phyloP scores from a whole-genome alignment of 2,888 invertebrate genomes.

The Lamellibrachia satsuma region DNA sequence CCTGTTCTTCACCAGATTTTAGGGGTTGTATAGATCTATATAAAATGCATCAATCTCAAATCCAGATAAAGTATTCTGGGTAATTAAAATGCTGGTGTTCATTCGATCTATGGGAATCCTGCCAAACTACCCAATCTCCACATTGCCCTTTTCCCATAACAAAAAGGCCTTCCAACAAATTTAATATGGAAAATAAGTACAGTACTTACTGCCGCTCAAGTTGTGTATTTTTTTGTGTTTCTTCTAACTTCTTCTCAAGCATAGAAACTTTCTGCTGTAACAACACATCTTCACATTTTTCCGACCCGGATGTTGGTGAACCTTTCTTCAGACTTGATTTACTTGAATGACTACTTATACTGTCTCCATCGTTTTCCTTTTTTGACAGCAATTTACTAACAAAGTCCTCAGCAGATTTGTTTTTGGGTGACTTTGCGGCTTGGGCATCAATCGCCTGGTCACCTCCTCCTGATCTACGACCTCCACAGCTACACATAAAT shows the following conservation, averaged over 20 bases:
- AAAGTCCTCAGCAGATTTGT: slow-evolving; percentile 35
- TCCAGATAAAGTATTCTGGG: no score
- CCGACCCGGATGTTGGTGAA: not conserved
- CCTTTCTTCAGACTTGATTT: slow-evolving; percentile 28
- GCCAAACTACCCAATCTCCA: no score
- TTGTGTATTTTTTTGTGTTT: slow-evolving; percentile 78
- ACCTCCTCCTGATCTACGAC: slow-evolving; percentile 30
- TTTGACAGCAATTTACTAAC: slow-evolving; percentile 45
- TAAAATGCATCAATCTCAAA: no score
- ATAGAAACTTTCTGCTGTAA: slow-evolving; percentile 53
- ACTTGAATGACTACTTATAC: slow-evolving; percentile 34
- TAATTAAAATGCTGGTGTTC: no score
- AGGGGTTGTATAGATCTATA: no score
- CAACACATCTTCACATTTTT: slow-evolving; percentile 30
- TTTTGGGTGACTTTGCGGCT: not conserved
- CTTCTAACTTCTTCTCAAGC: slow-evolving; percentile 76
- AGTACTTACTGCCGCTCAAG: slow-evolving; percentile 78
- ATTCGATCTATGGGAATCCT: no score
- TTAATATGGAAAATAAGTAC: not conserved
- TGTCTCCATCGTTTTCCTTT: slow-evolving; percentile 35
- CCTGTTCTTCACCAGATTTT: no score
- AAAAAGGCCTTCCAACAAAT: not conserved
- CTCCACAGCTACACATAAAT: slow-evolving; percentile 34
- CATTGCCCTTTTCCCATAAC: no score
- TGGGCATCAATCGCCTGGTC: slow-evolving; percentile 14